Evolutionary conservation across 2,113 vertebrate genomes (phyloP).

Genomic region (Eleginops maclovinus): DNA sequence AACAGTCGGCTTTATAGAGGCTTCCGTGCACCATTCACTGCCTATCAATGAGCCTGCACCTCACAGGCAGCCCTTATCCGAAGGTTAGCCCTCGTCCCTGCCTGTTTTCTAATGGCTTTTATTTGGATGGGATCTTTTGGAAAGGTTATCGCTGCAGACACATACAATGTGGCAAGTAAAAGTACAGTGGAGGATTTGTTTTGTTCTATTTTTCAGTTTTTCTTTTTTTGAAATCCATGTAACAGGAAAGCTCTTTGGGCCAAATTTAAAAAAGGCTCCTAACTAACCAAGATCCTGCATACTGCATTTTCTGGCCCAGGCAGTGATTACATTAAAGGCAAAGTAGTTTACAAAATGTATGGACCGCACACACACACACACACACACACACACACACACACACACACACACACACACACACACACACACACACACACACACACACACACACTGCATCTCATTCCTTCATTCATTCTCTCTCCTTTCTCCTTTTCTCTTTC

Average conservation of each 20-base stretch:
- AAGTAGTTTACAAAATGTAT: constrained; percentile 20
- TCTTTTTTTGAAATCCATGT: not conserved
- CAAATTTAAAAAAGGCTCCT: not conserved
- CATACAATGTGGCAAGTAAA: not conserved
- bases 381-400: constrained; percentile 16
- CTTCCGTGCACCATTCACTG: constrained; percentile 32
- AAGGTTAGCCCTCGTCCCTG: constrained; percentile 35
- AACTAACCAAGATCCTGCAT: not conserved
- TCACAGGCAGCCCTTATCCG: constrained; percentile 28
- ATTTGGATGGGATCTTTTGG: not conserved
- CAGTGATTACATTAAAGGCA: constrained; percentile 33
- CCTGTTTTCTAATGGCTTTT: constrained; percentile 30
- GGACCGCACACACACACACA: not conserved
- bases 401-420: constrained; percentile 1
- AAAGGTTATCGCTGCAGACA: constrained; percentile 39
- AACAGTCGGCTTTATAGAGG: constrained; percentile 22
- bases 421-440: constrained; percentile 9
- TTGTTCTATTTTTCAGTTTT: not conserved
- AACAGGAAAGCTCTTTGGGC: not conserved
- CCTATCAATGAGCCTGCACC: constrained; percentile 42
- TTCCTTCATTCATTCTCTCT: constrained; percentile 7
- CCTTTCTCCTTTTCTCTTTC: constrained; percentile 28
- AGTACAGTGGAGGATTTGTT: not conserved
- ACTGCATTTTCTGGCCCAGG: constrained; percentile 12
- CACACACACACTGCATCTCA: constrained; percentile 13